Percentiles rank a stretch among this genome's conserved stretches.
Evolutionary conservation across 2,888 invertebrate species (phyloP).

Genomic region (Volucella inanis): DNA sequence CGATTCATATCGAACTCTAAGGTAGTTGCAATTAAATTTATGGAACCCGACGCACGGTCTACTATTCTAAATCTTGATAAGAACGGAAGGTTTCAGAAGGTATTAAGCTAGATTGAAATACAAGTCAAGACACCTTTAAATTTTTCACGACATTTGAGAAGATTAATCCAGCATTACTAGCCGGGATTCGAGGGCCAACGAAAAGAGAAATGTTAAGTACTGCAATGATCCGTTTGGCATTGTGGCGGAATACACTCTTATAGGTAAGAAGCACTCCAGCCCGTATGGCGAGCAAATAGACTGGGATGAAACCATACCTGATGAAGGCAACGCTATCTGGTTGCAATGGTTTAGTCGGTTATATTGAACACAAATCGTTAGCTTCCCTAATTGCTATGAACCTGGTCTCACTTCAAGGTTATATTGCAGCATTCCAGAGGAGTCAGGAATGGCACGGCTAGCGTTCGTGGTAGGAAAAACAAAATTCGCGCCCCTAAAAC

Average conservation of each 20-base stretch:
- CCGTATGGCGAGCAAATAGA: neutral
- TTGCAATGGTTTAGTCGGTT: no score
- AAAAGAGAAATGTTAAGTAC: neutral
- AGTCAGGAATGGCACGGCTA: neutral
- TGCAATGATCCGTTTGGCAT: neutral
- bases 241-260: neutral
- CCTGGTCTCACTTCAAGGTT: no score
- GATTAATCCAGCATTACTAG: no score
- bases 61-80: neutral
- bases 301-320: neutral
- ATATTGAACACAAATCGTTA: no score
- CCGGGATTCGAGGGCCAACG: no score
- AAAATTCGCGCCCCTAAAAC: neutral
- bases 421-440: no score
- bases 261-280: neutral
- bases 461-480: neutral
- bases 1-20: neutral
- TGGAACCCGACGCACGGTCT: neutral
- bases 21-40: neutral
- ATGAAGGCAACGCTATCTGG: no score
- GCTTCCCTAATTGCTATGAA: no score
- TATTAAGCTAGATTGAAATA: no score
- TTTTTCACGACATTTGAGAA: no score
- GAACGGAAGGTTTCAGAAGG: neutral
- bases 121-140: no score